These are phyloP conservation scores for Pionites leucogaster DNA, from an alignment of 2,113 vertebrate species.

Conservation along the genomic window DNA sequence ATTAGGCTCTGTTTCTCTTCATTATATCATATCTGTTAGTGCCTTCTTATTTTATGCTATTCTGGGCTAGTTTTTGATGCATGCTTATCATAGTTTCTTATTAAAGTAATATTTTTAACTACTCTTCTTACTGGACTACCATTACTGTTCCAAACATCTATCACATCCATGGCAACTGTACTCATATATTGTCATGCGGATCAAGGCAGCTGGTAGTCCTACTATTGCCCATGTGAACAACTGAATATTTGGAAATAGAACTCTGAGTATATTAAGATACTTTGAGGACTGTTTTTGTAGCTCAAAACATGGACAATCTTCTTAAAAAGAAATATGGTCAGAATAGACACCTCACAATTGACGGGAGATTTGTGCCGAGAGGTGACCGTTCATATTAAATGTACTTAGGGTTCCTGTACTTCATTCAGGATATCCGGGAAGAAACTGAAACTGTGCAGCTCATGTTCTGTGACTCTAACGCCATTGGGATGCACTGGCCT, in stretches of 20 bases:
- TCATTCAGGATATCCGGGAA: neutral
- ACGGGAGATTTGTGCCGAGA: fast-evolving
- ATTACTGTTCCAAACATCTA: neutral
- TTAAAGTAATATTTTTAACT: neutral
- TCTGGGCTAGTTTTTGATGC: neutral
- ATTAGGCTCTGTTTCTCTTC: neutral
- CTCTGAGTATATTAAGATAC: neutral
- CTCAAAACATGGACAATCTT: neutral
- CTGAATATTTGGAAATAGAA: neutral
- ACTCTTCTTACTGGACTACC: neutral
- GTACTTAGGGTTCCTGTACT: neutral
- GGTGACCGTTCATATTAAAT: neutral
- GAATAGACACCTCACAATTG: neutral
- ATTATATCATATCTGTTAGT: neutral
- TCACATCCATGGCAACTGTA: neutral
- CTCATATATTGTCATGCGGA: neutral
- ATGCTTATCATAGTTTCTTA: neutral
- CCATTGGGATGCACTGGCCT: neutral
- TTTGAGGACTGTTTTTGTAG: neutral
- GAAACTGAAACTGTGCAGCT: neutral
- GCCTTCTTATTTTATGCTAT: neutral
- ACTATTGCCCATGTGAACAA: neutral
- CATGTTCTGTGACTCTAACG: neutral
- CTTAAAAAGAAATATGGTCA: neutral
- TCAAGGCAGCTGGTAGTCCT: neutral